Conservation (phyloP, 1,140 invertebrate species). For the Eciton burchellii region DNA sequence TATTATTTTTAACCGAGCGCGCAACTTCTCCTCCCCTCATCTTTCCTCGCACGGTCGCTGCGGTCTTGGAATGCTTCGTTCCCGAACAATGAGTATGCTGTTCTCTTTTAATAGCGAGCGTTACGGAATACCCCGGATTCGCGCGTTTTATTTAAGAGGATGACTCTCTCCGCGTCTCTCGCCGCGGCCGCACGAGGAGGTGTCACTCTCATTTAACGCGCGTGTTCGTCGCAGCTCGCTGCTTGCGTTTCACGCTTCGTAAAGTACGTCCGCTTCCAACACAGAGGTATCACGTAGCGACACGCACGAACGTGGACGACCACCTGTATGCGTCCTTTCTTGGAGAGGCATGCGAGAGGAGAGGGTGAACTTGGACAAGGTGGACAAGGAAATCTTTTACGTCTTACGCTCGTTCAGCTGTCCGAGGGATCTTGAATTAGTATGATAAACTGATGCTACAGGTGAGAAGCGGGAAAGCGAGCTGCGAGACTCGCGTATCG, state of each 20-base stretch:
- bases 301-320: too few species aligned
- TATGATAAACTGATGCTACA: neutral
- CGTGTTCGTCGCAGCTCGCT: too few species aligned
- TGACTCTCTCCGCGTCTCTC: neutral
- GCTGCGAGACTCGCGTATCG: neutral
- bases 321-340: too few species aligned
- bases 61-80: constrained; percentile 63
- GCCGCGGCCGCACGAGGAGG: neutral
- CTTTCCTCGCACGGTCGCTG: constrained; percentile 13
- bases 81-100: constrained; percentile 41
- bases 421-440: too few species aligned
- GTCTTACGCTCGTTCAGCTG: too few species aligned
- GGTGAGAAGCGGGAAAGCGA: neutral
- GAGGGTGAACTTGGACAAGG: neutral
- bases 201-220: constrained; percentile 18
- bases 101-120: constrained; percentile 17
- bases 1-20: constrained; percentile 30
- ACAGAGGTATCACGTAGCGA: neutral
- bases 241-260: neutral
- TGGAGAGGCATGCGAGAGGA: neutral
- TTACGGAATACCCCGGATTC: constrained; percentile 6
- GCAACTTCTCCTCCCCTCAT: neutral
- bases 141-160: constrained; percentile 34
- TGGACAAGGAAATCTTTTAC: neutral
- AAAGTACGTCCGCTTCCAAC: neutral